Evolutionary conservation across 2,113 vertebrate genomes (phyloP), one percentile per base, ranked within the genome.

Genomic region (Butastur rufipennis): DNA sequence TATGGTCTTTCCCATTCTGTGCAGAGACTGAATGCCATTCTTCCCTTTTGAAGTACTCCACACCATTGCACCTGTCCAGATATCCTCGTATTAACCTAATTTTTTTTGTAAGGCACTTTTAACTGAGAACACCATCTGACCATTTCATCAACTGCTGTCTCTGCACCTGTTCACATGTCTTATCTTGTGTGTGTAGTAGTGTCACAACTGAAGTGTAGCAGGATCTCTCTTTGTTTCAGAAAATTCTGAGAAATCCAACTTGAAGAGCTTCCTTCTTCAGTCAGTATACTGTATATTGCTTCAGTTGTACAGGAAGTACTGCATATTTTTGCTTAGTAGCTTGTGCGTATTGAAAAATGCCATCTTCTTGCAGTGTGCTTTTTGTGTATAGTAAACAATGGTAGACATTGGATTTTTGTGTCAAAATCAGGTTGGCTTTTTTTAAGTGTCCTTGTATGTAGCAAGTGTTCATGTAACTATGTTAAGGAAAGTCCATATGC

Each of bases 301-400:
- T 93, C 55, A 52, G 8, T 36, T 72, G 43, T 42, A 43, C 7
- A 29, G 36, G 22, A 81, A 70, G 8, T 56, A 42, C n/a, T 38
- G 27, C 9, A 1, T 89, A 47, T 71, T 93, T 86, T 91, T 53
- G 12, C 16, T 56, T 36, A 47, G 48, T 27, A 66, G 23, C 32
- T 79, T 86, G 65, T 45, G 38, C 58, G 20, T 29, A 8, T 11
- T 79, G 43, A 67, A 82, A 73, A 79, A 58, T 59, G 21, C 13
- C 20, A 10, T n/a, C 19, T 81, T 66, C 18, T 43, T 55, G 40
- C 31, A 10, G 12, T 63, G 21, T 43, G 9, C 6, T 73, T 78
- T 77, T 62, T 55, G 10, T 71, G 26, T 0, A 0, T 43, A 19
- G 34, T 50, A 25, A 36, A 19, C 0, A 0, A 27, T 58, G 36